Percentiles rank a stretch among this genome's conserved stretches.
These are phyloP conservation scores for Paedocypris micromegethes DNA, from an alignment of 2,797 vertebrate species.

Conservation along the genomic window DNA sequence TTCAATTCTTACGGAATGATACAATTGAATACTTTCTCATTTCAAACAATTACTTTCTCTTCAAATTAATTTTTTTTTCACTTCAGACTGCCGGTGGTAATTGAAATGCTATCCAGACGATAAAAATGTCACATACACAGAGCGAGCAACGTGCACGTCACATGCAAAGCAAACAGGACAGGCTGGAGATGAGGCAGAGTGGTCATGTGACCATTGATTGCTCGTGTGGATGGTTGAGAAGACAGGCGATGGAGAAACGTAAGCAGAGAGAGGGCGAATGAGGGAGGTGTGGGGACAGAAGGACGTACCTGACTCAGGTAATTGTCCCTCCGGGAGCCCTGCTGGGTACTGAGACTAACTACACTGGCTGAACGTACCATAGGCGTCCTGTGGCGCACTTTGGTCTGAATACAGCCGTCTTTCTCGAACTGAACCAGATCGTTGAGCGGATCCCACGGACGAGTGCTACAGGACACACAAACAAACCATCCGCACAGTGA, in stretches of 20 bases:
- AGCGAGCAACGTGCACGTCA: conserved; percentile 28
- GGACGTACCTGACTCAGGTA: conserved; percentile 68
- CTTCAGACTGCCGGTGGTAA: no score
- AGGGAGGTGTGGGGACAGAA: conserved; percentile 17
- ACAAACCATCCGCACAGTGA: conserved; percentile 20
- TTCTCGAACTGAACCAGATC: conserved; percentile 98
- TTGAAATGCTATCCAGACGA: not conserved
- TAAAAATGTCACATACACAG: not conserved
- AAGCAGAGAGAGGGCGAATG: conserved; percentile 34
- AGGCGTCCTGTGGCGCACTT: conserved; percentile 94
- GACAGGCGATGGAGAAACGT: conserved; percentile 22
- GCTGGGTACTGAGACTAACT: conserved; percentile 76
- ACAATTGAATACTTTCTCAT: no score
- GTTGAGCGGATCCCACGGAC: conserved; percentile 96
- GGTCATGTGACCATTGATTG: conserved; percentile 18
- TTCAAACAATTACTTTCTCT: not conserved
- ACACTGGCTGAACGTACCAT: conserved; percentile 89
- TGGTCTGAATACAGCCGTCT: conserved; percentile 93
- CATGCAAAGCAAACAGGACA: conserved; percentile 1
- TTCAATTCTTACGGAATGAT: no score
- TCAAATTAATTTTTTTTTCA: not conserved
- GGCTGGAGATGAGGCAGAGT: conserved; percentile 21
- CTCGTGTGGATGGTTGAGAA: conserved; percentile 1
- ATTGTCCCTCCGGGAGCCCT: conserved; percentile 70
- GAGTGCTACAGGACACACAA: conserved; percentile 71